phyloP scores from a whole-genome alignment of 2,113 vertebrate genomes.

The Aphelocoma coerulescens region DNA sequence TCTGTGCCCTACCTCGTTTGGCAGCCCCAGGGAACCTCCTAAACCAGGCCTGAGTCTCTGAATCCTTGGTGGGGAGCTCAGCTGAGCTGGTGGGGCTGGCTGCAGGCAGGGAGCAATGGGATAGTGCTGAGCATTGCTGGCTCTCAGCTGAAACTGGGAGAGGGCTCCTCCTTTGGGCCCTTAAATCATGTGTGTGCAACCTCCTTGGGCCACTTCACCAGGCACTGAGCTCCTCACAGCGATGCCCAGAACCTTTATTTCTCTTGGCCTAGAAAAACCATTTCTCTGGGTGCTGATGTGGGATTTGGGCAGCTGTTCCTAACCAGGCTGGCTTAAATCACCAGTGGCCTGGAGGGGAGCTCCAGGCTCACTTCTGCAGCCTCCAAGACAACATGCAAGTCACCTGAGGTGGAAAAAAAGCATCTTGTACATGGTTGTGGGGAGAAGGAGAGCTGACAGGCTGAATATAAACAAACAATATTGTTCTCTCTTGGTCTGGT shows the following conservation, averaged over 20 bases:
- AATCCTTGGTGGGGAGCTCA: background rate
- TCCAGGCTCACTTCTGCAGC: background rate
- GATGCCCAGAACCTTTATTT: background rate
- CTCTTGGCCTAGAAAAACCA: background rate
- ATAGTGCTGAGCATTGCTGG: background rate
- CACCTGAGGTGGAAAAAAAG: background rate
- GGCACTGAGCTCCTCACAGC: background rate
- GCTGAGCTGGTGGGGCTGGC: background rate
- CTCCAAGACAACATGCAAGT: background rate
- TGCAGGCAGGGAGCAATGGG: background rate
- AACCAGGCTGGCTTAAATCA: background rate
- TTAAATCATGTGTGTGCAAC: fast-evolving
- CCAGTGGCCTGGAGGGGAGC: background rate
- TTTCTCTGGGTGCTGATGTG: background rate
- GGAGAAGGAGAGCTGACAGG: background rate
- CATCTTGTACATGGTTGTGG: background rate
- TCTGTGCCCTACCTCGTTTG: background rate
- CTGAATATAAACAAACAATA: background rate
- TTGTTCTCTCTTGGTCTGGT: background rate
- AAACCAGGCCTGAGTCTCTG: background rate
- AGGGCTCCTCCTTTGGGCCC: background rate
- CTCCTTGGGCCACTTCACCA: background rate
- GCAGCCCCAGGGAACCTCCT: background rate
- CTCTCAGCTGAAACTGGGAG: background rate
- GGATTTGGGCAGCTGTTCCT: background rate